These are phyloP conservation scores for Tichodroma muraria DNA, from an alignment of 2,113 vertebrate species.

Conservation along the genomic window DNA sequence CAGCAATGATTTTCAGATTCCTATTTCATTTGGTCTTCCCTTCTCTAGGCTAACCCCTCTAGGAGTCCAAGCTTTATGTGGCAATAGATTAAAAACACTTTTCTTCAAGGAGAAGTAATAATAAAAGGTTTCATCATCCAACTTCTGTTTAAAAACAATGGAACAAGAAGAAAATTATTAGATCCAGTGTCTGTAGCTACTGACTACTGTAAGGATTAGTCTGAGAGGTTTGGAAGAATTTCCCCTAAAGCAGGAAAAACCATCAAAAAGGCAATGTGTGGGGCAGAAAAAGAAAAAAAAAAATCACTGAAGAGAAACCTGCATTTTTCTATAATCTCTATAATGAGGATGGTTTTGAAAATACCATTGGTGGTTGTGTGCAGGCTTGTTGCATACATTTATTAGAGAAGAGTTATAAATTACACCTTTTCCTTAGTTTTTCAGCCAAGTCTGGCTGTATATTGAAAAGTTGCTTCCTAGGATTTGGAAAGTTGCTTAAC, in stretches of 20 bases:
- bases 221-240: slow-evolving; percentile 15
- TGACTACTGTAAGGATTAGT: not conserved
- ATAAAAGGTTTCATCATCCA: not conserved
- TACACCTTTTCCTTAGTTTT: not conserved
- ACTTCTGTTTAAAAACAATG: not conserved
- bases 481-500: not conserved
- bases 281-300: not conserved
- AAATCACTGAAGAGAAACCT: not conserved
- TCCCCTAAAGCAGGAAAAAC: slow-evolving; percentile 39
- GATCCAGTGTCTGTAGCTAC: not conserved
- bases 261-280: slow-evolving; percentile 19
- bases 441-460: not conserved
- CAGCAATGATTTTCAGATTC: not conserved
- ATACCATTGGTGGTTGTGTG: not conserved
- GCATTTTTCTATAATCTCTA: not conserved
- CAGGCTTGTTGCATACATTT: not conserved
- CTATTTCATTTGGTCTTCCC: not conserved
- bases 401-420: not conserved
- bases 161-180: not conserved
- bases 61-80: not conserved
- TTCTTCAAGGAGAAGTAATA: not conserved
- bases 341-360: not conserved
- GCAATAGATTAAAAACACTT: not conserved
- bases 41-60: not conserved
- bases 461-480: not conserved